Evolutionary conservation across 2,113 vertebrate genomes (phyloP).

Genomic region (Lamprologus speciosus): DNA sequence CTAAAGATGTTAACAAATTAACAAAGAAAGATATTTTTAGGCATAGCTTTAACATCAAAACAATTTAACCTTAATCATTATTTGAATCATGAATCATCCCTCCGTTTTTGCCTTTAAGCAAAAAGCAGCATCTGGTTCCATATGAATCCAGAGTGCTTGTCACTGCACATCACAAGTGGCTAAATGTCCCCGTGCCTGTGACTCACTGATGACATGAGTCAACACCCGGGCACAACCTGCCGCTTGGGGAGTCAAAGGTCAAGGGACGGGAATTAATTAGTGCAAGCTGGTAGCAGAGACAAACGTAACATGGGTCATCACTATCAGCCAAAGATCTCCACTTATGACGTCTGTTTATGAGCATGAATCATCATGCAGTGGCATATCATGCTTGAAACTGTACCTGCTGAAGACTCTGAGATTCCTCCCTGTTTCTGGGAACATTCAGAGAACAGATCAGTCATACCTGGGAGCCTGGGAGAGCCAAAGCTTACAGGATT

Average conservation of each 20-base stretch:
- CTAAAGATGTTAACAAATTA: not conserved
- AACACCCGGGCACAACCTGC: not conserved
- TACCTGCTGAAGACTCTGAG: not conserved
- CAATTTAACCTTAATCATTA: not conserved
- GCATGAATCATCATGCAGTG: constrained; percentile 27
- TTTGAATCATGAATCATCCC: not conserved
- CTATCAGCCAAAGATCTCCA: not conserved
- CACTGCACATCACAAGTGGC: not conserved
- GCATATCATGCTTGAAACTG: not conserved
- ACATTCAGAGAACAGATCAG: not conserved
- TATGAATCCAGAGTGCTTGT: not conserved
- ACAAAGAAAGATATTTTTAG: not conserved
- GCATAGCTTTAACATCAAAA: not conserved
- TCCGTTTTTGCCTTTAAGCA: not conserved
- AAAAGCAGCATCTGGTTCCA: not conserved
- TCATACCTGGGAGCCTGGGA: not conserved
- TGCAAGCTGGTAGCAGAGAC: not conserved
- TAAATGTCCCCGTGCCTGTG: not conserved
- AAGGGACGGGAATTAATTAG: constrained; percentile 6
- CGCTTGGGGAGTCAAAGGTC: constrained; percentile 9
- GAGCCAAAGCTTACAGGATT: not conserved
- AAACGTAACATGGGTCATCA: not conserved
- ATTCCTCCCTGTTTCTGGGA: not conserved
- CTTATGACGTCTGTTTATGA: constrained; percentile 9
- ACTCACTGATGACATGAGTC: constrained; percentile 24